A percentile compares a stretch with the other conserved stretches of the same genome.
Evolutionary conservation across 2,888 invertebrate species (phyloP).

Genomic region (Oligia fasciuncula): DNA sequence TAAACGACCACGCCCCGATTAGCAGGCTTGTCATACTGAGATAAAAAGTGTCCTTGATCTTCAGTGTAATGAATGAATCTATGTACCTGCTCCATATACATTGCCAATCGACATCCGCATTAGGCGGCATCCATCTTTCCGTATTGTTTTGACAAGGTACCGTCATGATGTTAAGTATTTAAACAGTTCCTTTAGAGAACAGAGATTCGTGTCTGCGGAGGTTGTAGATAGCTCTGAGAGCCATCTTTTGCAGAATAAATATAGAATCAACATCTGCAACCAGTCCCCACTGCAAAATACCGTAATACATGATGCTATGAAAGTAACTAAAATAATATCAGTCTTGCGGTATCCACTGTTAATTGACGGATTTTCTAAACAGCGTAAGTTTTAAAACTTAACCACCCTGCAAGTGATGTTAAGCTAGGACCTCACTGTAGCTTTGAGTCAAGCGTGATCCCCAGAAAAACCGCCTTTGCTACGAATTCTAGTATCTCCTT

Average conservation of each 20-base stretch:
- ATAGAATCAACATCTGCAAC: too few relatives aligned
- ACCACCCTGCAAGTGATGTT: neutral
- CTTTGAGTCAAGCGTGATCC: neutral
- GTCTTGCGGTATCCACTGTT: neutral
- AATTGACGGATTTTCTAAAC: neutral
- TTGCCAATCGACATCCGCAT: slow-evolving; percentile 79
- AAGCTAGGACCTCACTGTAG: neutral
- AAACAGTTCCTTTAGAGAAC: neutral
- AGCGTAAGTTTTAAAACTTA: neutral
- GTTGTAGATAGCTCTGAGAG: neutral
- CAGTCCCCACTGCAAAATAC: too few relatives aligned
- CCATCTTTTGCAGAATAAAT: neutral
- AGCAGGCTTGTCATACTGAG: slow-evolving; percentile 73
- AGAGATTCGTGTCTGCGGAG: neutral
- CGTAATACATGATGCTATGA: neutral
- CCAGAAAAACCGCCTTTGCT: neutral
- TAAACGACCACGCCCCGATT: slow-evolving; percentile 82
- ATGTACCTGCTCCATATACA: slow-evolving; percentile 70
- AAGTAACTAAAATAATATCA: neutral
- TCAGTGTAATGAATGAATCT: slow-evolving; percentile 80
- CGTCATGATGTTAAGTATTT: neutral
- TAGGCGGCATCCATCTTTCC: slow-evolving; percentile 60
- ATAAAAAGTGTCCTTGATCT: slow-evolving; percentile 89
- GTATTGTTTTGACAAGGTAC: neutral
- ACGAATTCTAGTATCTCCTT: neutral